phyloP scores from a whole-genome alignment of 1,140 invertebrate species.

The Temnothorax curvispinosus region DNA sequence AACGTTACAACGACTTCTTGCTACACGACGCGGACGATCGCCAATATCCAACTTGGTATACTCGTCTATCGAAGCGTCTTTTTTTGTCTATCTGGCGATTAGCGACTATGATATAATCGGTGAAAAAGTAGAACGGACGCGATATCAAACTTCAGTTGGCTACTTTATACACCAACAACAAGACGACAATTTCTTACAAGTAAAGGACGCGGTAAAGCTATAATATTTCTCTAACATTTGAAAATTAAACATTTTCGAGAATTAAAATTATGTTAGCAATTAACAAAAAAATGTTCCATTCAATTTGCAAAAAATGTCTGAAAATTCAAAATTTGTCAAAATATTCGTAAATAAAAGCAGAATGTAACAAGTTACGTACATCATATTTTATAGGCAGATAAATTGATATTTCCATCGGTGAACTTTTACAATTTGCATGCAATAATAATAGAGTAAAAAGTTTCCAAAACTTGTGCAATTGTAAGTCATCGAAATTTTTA shows the following conservation, averaged over 20 bases:
- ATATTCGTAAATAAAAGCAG: not conserved
- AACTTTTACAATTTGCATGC: not conserved
- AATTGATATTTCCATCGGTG: constrained; percentile 6
- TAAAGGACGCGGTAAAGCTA: not conserved
- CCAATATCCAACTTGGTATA: constrained; percentile 16
- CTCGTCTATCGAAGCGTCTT: not conserved
- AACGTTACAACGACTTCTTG: constrained; percentile 29
- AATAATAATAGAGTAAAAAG: not conserved
- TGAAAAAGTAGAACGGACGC: constrained; percentile 1
- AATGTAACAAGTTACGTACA: not conserved
- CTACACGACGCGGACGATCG: not conserved
- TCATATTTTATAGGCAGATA: not conserved
- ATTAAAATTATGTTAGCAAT: not conserved
- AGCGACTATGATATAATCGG: constrained; percentile 11
- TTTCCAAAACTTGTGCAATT: constrained; percentile 32
- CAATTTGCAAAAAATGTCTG: not conserved
- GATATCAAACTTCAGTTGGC: constrained; percentile 15
- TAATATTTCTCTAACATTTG: not conserved
- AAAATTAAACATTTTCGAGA: not conserved
- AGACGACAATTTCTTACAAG: not conserved
- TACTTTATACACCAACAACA: not conserved
- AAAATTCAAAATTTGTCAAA: not conserved
- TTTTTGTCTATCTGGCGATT: constrained; percentile 8
- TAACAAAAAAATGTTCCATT: not conserved
- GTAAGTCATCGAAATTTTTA: constrained; percentile 22